Percentiles rank a stretch among this genome's conserved stretches.
Evolutionary conservation across 2,888 invertebrate genomes (phyloP).

Genomic region (Ctenicera cuprea): DNA sequence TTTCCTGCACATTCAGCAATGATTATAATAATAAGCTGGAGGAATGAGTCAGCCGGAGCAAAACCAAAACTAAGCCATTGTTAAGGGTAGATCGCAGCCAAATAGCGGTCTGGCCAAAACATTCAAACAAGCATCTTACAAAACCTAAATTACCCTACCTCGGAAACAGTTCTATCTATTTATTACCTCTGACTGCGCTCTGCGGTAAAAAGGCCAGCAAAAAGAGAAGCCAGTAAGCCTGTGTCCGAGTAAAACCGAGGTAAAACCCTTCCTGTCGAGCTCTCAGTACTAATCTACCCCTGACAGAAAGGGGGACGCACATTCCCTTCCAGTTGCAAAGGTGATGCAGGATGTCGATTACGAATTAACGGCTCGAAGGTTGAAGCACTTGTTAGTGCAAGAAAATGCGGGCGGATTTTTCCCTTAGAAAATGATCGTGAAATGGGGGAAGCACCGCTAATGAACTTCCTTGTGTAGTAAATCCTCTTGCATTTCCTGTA

Average conservation of each 20-base stretch:
- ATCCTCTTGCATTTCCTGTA: slow-evolving; percentile 5
- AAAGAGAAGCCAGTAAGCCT: slow-evolving; percentile 56
- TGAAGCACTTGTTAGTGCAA: slow-evolving; percentile 32
- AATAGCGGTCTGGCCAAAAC: slow-evolving; percentile 45
- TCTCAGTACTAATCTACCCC: slow-evolving; percentile 52
- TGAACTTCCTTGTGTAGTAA: slow-evolving; percentile 15
- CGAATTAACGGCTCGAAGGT: slow-evolving; percentile 23
- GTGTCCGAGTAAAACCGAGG: slow-evolving; percentile 44
- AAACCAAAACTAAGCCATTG: slow-evolving; percentile 35
- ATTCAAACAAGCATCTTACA: slow-evolving; percentile 64
- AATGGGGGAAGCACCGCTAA: slow-evolving; percentile 9
- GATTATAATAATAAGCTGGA: slow-evolving; percentile 33
- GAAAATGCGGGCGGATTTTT: slow-evolving; percentile 20
- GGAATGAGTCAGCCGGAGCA: neutral
- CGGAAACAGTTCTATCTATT: slow-evolving; percentile 66
- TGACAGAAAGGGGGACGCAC: slow-evolving; percentile 39
- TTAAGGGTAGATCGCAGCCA: slow-evolving; percentile 39
- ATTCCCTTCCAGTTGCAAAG: slow-evolving; percentile 22
- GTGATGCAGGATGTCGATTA: slow-evolving; percentile 38
- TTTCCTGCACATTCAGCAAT: slow-evolving; percentile 24
- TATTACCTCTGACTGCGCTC: slow-evolving; percentile 60
- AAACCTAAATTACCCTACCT: slow-evolving; percentile 66
- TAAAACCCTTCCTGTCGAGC: slow-evolving; percentile 37
- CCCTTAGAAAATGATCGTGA: neutral
- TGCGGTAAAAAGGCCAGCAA: slow-evolving; percentile 59